These are phyloP conservation scores for Gadopsis bispinosus DNA, from an alignment of 2,797 vertebrate genomes.

Conservation along the genomic window DNA sequence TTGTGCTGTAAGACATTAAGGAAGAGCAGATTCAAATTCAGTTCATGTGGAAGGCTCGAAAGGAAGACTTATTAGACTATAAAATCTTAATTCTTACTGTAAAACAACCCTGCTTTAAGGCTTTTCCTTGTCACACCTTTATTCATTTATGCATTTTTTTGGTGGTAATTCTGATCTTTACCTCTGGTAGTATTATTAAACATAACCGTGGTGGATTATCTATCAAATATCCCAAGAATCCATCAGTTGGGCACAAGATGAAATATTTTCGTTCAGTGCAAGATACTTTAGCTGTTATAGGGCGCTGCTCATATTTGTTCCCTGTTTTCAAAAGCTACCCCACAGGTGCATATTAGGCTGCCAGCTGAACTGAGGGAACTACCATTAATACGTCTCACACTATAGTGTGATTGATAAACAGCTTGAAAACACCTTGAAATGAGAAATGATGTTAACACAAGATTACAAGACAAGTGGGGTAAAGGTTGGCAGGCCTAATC, in stretches of 20 bases:
- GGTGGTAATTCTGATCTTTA: constrained; percentile 16
- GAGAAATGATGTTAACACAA: constrained; percentile 39
- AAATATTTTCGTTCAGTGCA: not conserved
- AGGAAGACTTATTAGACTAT: not conserved
- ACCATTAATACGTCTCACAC: constrained; percentile 23
- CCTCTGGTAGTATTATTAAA: not conserved
- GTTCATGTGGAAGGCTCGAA: not conserved
- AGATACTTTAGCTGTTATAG: not conserved
- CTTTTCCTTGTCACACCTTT: not conserved
- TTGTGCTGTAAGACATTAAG: not conserved
- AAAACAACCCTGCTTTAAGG: not conserved
- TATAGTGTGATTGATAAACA: constrained; percentile 44
- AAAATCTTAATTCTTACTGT: not conserved
- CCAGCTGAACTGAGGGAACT: not conserved
- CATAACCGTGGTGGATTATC: constrained; percentile 1
- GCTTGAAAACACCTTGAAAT: constrained; percentile 31
- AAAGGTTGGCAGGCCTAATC: constrained; percentile 44
- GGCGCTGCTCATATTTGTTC: not conserved
- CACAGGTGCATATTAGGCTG: constrained; percentile 9
- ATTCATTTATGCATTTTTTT: not conserved
- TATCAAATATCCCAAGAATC: constrained; percentile 1
- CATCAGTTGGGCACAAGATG: not conserved
- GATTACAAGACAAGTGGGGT: constrained; percentile 34
- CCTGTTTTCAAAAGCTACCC: not conserved
- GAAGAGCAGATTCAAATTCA: not conserved